Percentiles rank a stretch among this genome's conserved stretches.
These are phyloP conservation scores for Rhodophaea formosa DNA, from an alignment of 2,888 invertebrate genomes.

Conservation along the genomic window DNA sequence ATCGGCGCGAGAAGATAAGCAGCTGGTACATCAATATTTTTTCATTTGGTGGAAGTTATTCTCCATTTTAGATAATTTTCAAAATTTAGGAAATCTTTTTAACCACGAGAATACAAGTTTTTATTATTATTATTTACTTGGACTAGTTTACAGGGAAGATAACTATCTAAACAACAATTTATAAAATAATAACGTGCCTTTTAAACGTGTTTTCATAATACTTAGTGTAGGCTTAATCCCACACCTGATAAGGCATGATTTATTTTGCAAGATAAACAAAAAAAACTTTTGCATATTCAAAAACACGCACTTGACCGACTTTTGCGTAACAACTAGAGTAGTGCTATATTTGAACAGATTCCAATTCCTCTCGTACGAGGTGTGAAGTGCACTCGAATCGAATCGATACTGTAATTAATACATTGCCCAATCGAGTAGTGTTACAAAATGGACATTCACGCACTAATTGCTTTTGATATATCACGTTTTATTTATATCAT, in stretches of 20 bases:
- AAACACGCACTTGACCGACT: slow-evolving; percentile 10
- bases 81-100: no score
- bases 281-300: not conserved
- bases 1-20: no score
- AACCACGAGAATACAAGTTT: no score
- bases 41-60: no score
- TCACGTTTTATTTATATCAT: no score
- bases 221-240: slow-evolving; percentile 10
- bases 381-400: slow-evolving; percentile 28
- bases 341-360: not conserved
- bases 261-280: slow-evolving; percentile 12
- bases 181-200: not conserved
- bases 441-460: slow-evolving; percentile 46
- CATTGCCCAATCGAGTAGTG: slow-evolving; percentile 41
- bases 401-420: slow-evolving; percentile 38
- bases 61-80: no score
- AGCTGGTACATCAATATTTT: no score
- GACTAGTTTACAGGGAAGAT: no score
- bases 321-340: slow-evolving; percentile 1
- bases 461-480: slow-evolving; percentile 44
- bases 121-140: no score
- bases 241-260: slow-evolving; percentile 2
- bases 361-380: not conserved
- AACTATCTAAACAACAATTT: no score
- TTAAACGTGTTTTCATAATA: not conserved